These are phyloP conservation scores for Pinna nobilis DNA, from an alignment of 1,140 invertebrate genomes.

Conservation along the genomic window DNA sequence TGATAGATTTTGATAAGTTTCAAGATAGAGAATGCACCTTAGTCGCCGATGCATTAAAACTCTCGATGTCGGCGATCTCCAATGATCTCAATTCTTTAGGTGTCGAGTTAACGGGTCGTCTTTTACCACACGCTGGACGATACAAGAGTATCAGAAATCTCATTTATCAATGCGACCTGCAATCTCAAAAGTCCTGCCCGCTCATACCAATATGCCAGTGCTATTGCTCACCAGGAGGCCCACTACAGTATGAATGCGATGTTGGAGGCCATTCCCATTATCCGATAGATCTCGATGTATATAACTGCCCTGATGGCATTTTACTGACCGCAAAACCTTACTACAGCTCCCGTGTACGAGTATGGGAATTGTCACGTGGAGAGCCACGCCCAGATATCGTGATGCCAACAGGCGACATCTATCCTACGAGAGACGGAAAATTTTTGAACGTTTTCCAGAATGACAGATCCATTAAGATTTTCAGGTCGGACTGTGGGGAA, in stretches of 20 bases:
- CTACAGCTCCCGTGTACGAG: conserved; percentile 50
- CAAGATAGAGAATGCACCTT: conserved; percentile 78
- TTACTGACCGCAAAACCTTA: conserved; percentile 59
- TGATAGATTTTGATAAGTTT: conserved; percentile 58
- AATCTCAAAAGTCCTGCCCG: conserved; percentile 79
- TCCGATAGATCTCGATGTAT: conserved; percentile 55
- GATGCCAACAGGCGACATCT: conserved; percentile 79
- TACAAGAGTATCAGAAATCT: conserved; percentile 58
- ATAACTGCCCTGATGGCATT: conserved; percentile 59
- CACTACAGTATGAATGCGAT: conserved; percentile 62
- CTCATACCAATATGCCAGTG: conserved; percentile 82
- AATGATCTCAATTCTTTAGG: conserved; percentile 59
- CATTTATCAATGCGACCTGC: conserved; percentile 77
- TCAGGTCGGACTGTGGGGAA: conserved; percentile 57
- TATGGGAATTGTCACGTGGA: conserved; percentile 63
- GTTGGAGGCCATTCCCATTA: conserved; percentile 41
- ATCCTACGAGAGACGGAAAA: conserved; percentile 56
- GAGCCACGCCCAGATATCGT: conserved; percentile 63
- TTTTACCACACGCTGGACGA: conserved; percentile 62
- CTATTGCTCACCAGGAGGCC: conserved; percentile 65
- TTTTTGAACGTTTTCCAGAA: conserved; percentile 61
- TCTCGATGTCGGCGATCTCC: conserved; percentile 59
- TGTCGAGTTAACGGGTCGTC: conserved; percentile 63
- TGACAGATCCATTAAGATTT: conserved; percentile 52
- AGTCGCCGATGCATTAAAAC: conserved; percentile 63